Evolutionary conservation across 1,140 invertebrate genomes (phyloP).

Genomic region (Agraylea sexmaculata): DNA sequence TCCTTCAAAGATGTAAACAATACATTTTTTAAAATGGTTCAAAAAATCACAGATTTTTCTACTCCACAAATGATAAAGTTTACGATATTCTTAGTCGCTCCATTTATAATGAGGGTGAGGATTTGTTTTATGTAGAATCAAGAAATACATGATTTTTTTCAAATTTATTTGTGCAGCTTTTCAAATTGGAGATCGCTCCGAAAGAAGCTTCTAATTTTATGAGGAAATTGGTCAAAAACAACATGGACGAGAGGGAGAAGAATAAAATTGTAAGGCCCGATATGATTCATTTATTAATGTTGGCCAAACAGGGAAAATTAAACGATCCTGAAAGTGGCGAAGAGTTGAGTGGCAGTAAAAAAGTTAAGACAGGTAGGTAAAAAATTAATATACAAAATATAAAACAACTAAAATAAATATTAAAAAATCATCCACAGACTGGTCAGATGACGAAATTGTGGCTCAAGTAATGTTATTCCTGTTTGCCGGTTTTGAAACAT

Average conservation of each 20-base stretch:
- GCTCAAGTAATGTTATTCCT: slow-evolving; percentile 34
- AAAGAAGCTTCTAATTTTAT: slow-evolving; percentile 4
- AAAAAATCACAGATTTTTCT: slow-evolving; percentile 21
- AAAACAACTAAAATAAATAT: background rate
- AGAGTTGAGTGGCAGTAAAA: too few species aligned
- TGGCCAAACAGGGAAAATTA: background rate
- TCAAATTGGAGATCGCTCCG: slow-evolving; percentile 1
- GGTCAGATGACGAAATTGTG: slow-evolving; percentile 35
- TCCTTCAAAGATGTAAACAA: slow-evolving; percentile 34
- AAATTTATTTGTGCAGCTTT: background rate
- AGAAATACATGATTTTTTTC: background rate
- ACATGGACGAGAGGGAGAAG: too few species aligned
- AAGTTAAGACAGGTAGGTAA: background rate
- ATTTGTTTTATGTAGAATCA: slow-evolving; percentile 3
- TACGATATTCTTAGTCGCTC: background rate
- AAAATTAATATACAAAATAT: background rate
- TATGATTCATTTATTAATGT: too few species aligned
- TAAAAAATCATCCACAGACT: slow-evolving; percentile 18
- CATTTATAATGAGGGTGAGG: too few species aligned
- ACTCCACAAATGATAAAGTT: background rate
- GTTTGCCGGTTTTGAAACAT: slow-evolving; percentile 44
- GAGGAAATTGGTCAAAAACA: too few species aligned
- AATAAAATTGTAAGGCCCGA: too few species aligned
- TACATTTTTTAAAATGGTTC: slow-evolving; percentile 28
- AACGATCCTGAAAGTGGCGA: too few species aligned